Percentiles rank a stretch among this genome's conserved stretches.
Conservation (phyloP, 2,113 vertebrate genomes). For the Carlito syrichta region DNA sequence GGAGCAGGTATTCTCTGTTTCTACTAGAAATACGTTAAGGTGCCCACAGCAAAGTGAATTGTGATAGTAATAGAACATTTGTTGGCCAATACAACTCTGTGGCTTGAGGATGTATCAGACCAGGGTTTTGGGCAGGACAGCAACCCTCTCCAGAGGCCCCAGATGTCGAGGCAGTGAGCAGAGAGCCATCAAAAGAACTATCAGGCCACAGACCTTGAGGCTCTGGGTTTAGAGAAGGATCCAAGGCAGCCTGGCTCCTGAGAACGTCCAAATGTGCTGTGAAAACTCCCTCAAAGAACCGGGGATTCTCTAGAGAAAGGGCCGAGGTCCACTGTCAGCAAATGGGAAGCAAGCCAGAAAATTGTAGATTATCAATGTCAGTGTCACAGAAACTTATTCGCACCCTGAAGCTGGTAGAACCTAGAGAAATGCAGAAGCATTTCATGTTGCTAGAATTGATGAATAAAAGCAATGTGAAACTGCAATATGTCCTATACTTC, state of each 20-base stretch:
- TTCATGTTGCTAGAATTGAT: neutral
- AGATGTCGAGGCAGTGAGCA: rapidly evolving
- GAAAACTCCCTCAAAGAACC: neutral
- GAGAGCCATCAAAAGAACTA: neutral
- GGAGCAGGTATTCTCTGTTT: neutral
- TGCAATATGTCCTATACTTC: neutral
- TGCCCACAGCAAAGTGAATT: neutral
- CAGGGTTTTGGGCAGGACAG: neutral
- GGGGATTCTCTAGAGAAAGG: neutral
- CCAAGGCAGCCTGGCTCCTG: neutral
- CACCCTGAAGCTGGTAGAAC: neutral
- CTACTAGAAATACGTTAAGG: neutral
- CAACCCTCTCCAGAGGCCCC: neutral
- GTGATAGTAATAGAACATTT: neutral
- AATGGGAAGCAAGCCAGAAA: neutral
- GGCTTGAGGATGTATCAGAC: neutral
- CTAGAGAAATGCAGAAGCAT: neutral
- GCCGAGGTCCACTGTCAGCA: neutral
- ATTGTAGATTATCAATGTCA: neutral
- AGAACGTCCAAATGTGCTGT: neutral
- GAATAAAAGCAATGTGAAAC: neutral
- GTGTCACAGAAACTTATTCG: neutral
- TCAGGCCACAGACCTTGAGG: neutral
- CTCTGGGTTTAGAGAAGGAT: neutral
- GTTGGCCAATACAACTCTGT: too few species aligned